phyloP scores from a whole-genome alignment of 2,113 vertebrate species.

The Pseudolaguvia tuberculata region DNA sequence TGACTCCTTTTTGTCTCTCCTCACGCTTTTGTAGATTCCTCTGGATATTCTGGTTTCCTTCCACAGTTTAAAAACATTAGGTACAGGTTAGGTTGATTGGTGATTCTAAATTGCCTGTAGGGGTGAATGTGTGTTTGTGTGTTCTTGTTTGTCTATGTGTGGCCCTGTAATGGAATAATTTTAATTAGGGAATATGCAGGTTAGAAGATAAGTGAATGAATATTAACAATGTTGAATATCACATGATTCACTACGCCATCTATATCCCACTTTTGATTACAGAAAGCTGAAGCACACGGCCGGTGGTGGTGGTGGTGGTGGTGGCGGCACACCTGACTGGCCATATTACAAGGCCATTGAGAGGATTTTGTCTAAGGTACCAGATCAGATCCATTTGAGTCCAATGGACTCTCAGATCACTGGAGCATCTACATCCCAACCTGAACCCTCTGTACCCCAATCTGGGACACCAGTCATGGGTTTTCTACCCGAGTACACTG shows the following conservation, averaged over 20 bases:
- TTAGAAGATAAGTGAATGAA: no score
- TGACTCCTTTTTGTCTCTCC: no score
- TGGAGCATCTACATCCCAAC: slow-evolving; percentile 81
- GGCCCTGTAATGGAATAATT: no score
- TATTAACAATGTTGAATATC: not conserved
- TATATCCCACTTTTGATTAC: slow-evolving; percentile 33
- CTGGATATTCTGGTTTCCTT: no score
- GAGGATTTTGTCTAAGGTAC: slow-evolving; percentile 86
- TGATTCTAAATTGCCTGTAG: no score
- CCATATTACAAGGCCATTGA: slow-evolving; percentile 93
- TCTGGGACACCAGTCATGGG: slow-evolving; percentile 77
- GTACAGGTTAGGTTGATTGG: no score
- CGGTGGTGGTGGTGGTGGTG: slow-evolving; percentile 73
- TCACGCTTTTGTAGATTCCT: no score
- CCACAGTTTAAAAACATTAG: no score
- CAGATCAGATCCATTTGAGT: slow-evolving; percentile 78
- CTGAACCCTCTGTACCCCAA: slow-evolving; percentile 76
- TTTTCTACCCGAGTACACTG: slow-evolving; percentile 86
- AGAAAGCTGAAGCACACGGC: slow-evolving; percentile 89
- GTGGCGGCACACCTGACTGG: slow-evolving; percentile 82
- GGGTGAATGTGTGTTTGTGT: no score
- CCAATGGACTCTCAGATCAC: slow-evolving; percentile 75
- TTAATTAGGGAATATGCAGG: no score
- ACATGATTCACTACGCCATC: slow-evolving; percentile 10
- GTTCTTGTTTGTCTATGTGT: no score